These are phyloP conservation scores for Passer domesticus DNA, from an alignment of 2,113 vertebrate genomes.

Conservation along the genomic window DNA sequence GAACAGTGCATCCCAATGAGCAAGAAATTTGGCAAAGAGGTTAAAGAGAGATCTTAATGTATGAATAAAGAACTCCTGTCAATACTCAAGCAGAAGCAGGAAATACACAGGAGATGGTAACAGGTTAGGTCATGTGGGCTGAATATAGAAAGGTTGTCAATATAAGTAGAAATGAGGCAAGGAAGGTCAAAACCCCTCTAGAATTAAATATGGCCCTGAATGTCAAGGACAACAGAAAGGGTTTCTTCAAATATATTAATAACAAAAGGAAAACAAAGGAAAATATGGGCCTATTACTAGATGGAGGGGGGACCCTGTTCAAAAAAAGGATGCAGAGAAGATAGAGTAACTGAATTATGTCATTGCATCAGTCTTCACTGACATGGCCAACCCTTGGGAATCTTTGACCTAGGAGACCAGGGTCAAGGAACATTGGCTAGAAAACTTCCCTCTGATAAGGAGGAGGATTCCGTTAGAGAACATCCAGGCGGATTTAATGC, in stretches of 20 bases:
- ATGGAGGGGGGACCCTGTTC: accelerated
- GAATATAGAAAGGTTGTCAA: not conserved
- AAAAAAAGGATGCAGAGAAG: not conserved
- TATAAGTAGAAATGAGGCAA: not conserved
- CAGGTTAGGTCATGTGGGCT: not conserved
- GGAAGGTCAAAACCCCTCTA: not conserved
- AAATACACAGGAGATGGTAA: not conserved
- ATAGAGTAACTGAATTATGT: not conserved
- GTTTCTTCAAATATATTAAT: not conserved
- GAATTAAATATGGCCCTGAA: not conserved
- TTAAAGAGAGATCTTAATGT: not conserved
- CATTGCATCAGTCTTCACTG: not conserved
- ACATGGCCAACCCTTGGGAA: not conserved
- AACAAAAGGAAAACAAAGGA: not conserved
- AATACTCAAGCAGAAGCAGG: not conserved
- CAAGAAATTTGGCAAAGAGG: not conserved
- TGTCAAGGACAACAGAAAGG: not conserved
- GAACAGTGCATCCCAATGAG: not conserved
- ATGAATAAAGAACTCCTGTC: not conserved
- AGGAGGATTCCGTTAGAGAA: not conserved
- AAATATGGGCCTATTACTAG: not conserved
- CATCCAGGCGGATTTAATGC: not conserved
- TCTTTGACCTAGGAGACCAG: not conserved
- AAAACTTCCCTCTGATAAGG: not conserved
- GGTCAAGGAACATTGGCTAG: not conserved